Base-by-base conservation (phyloP, 2,888 invertebrate species). In the Rhamnusium bicolor region DNA sequence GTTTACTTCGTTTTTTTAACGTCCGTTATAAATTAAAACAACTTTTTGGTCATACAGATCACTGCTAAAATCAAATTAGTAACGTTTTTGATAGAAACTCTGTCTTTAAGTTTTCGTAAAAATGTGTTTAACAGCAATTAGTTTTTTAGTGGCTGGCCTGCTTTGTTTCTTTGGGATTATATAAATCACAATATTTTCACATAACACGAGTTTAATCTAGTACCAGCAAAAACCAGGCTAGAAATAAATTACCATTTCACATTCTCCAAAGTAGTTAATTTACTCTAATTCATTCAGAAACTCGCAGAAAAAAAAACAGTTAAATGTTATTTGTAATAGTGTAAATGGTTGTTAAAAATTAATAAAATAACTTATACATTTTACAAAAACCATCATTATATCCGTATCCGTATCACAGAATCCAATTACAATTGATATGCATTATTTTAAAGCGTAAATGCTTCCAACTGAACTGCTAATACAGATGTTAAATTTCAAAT, bases 401-500 rank as follows among this genome's bases (percentile, higher is more conserved):
- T 27, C 63, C 63, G 49, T 51, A 27, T 63, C 63, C n/a, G n/a
- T 63, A 51, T 49, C 49, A 63, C 63, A 14, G 27, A 16, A 51
- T 63, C 49, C 63, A 63, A 63, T 63, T 63, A 63, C 63, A 8
- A 51, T 24, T 27, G 47, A 51, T 63, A 63, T 63, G 63, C 63
- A 49, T 47, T 62, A 62, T 24, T 27, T 54, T 24, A 24, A 54
- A 54, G 54, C 54, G 54, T 54, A 54, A 54, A 54, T 54, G 46
- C 19, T 14, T 6, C 18, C 46, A 40, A 46, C 18, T 19, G 21
- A 18, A 18, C 29, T 18, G 32, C 54, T 54, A 53, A 67, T 72
- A 29, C 54, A 62, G 72, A 72, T 56, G 72, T 72, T 63, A 62
- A 27, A 69, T 67, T 56, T 53, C 68, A 56, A 69, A 69, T 72